phyloP scores from a whole-genome alignment of 2,888 invertebrate genomes.

The Eristalis arbustorum region DNA sequence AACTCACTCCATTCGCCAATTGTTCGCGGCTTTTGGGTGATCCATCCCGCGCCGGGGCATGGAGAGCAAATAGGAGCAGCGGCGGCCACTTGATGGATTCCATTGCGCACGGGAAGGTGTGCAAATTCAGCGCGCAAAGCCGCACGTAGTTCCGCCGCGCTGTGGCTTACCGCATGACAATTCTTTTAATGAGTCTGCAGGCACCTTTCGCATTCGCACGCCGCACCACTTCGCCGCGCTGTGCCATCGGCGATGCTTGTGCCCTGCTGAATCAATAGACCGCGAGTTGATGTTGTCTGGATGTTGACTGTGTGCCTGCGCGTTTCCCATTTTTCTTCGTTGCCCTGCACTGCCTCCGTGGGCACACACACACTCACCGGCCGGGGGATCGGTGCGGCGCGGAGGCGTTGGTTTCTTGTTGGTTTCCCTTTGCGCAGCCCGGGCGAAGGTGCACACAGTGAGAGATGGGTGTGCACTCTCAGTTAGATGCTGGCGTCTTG shows the following conservation, averaged over 20 bases:
- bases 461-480: not conserved
- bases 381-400: slow-evolving; percentile 23
- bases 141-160: slow-evolving; percentile 21
- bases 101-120: not conserved
- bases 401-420: slow-evolving; percentile 27
- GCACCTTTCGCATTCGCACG: slow-evolving; percentile 44
- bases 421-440: not conserved
- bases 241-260: slow-evolving; percentile 47
- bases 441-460: not conserved
- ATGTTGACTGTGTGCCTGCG: slow-evolving; percentile 53
- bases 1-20: slow-evolving; percentile 39
- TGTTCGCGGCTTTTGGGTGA: not conserved
- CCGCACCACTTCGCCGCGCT: too few relatives aligned
- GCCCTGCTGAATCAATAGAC: slow-evolving; percentile 63
- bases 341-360: not conserved
- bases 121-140: slow-evolving; percentile 4
- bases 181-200: slow-evolving; percentile 68
- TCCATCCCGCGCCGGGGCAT: not conserved
- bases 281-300: slow-evolving; percentile 54
- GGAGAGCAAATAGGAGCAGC: not conserved
- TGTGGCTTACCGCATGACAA: slow-evolving; percentile 71
- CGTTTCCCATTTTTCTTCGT: slow-evolving; percentile 1
- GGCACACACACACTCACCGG: slow-evolving; percentile 32
- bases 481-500: slow-evolving; percentile 62
- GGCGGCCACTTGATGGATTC: not conserved